Base-by-base conservation (phyloP, 2,797 vertebrate genomes). In the Delichon dasypus region DNA sequence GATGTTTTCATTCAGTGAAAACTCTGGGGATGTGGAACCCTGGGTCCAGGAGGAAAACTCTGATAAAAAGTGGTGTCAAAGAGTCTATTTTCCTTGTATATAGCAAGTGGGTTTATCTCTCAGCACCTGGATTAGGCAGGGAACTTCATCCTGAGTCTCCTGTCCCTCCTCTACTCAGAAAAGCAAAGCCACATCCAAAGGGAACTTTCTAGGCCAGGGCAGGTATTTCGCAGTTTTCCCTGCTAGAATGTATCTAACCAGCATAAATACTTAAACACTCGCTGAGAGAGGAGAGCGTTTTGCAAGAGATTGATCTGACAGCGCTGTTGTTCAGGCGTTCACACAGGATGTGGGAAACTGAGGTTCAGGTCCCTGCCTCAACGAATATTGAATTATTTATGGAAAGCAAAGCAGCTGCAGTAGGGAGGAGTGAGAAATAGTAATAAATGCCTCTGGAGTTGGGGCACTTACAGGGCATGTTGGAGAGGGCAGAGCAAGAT, bases 201-300 rank as follows among this genome's bases (percentile, higher is more conserved):
- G 21, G 16, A 36, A 30, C 36, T 71, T 67, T 57, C 81, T 40
- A 51, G 22, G 34, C 38, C 54, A 51, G 34, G 23, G 32, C 78
- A 83, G 22, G 17, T 77, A 42, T 88, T 79, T 85, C 77, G 83
- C 60, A 76, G 48, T 89, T 93, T 85, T 74, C 57, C 30, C 30
- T 89, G 38, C 51, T 64, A 22, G 19, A 65, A 17, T 7, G 0
- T 67, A 47, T 85, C 91, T 92, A 83, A 88, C 50, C 54, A 88
- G 54, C 85, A 95, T 94, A 95, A 96, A 96, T 95, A 92, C 72
- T 96, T 96, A 94, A 95, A 92, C 54, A 89, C 54, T 77, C 77
- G 61, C 54, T 88, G 65, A 93, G 87, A 94, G 84, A 90, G 60
- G 8, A 88, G 64, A 85, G 57, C 36, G 9, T 85, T 92, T 80